Evolutionary conservation across 2,113 vertebrate species (phyloP).

Genomic region (Glaucomys volans): DNA sequence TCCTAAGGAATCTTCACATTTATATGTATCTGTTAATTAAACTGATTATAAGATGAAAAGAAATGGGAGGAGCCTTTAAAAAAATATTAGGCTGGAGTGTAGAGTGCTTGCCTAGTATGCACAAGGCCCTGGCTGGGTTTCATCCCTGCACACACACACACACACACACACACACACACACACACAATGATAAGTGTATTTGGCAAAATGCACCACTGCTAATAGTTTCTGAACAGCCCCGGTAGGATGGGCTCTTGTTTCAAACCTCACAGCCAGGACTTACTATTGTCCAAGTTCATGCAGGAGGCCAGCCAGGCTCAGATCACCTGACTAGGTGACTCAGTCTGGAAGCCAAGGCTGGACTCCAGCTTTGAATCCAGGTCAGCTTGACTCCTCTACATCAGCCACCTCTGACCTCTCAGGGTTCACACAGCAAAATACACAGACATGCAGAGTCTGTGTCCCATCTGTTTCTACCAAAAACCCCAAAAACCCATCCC

Average conservation of each 20-base stretch:
- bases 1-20: background rate
- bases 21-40: background rate
- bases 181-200: too few species aligned
- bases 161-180: too few species aligned
- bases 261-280: accelerated
- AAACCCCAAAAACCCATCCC: accelerated
- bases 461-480: background rate
- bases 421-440: background rate
- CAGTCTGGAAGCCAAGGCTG: background rate
- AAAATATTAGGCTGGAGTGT: background rate
- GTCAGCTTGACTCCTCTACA: background rate
- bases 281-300: accelerated
- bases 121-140: too few species aligned
- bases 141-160: too few species aligned
- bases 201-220: background rate
- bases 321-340: accelerated
- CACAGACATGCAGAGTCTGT: background rate
- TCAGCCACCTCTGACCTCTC: background rate
- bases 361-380: background rate
- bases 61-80: background rate
- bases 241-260: background rate
- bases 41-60: background rate
- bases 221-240: accelerated
- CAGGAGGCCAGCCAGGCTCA: accelerated
- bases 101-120: background rate